These are phyloP conservation scores for Habrosyne pyritoides DNA, from an alignment of 2,888 invertebrate genomes.

Conservation along the genomic window DNA sequence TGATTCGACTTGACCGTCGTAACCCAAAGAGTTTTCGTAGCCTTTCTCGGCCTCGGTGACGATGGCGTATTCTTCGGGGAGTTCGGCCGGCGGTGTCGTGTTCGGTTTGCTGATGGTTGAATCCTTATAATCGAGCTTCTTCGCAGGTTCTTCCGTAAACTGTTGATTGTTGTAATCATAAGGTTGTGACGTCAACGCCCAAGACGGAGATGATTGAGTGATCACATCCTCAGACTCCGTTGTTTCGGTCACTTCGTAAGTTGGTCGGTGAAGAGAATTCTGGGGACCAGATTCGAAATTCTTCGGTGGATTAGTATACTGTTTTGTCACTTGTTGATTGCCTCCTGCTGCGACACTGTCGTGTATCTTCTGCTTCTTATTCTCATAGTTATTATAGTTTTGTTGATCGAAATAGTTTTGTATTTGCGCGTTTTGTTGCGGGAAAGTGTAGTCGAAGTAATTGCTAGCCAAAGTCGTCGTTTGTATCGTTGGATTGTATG, in stretches of 20 bases:
- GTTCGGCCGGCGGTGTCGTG: conserved; percentile 55
- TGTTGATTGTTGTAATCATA: conserved; percentile 53
- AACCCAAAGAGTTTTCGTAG: conserved; percentile 71
- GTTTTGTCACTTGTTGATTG: conserved; percentile 62
- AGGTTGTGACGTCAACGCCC: conserved; percentile 56
- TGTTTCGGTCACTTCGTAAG: conserved; percentile 76
- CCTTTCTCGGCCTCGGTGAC: conserved; percentile 72
- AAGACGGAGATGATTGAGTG: conserved; percentile 60
- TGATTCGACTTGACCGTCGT: conserved; percentile 70
- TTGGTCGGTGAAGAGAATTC: conserved; percentile 50
- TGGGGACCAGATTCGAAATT: conserved; percentile 42
- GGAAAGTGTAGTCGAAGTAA: conserved; percentile 57
- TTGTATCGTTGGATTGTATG: conserved; percentile 64
- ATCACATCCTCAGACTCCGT: conserved; percentile 60
- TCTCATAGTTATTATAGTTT: conserved; percentile 53
- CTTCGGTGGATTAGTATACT: conserved; percentile 55
- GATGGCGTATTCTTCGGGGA: conserved; percentile 70
- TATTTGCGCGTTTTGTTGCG: conserved; percentile 63
- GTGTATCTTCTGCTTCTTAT: conserved; percentile 61
- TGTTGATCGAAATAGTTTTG: conserved; percentile 59
- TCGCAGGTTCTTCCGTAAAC: conserved; percentile 53
- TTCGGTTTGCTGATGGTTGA: conserved; percentile 52
- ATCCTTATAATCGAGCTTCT: conserved; percentile 47
- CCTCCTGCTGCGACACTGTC: conserved; percentile 65
- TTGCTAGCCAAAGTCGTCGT: conserved; percentile 58